Base-by-base conservation (phyloP, 2,797 vertebrate genomes). In the Lacerta bilineata region DNA sequence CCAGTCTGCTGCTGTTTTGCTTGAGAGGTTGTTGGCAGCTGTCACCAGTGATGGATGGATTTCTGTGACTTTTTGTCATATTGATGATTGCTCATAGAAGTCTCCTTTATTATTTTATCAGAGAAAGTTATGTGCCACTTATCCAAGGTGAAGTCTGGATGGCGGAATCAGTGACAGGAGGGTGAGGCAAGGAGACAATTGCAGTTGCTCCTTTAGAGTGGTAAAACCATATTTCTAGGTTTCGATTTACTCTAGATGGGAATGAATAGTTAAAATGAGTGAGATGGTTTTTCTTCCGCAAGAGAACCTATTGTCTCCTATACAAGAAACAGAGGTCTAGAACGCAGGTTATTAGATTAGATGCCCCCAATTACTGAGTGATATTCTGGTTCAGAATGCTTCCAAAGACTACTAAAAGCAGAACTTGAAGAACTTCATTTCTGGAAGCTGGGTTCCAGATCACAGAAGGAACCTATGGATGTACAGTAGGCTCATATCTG, bases 51-150 rank as follows among this genome's bases (percentile, higher is more conserved):
- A 96, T 95, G 91, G 95, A 96, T 96, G 90, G 94, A 95, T 95
- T 95, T 95, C 92, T 93, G 93, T 94, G 94, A 95, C 93, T 94
- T 96, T 94, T 92, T 95, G 95, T 95, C 95, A 96, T 94, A 94
- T 89, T 94, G 93, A 94, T 95, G 95, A 96, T 95, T 94, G 90
- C 95, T 95, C 92, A 93, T 90, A 95, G 93, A 94, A 94, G 94
- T 95, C 93, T 94, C 91, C 95, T 95, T 95, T 95, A 95, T 95
- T 95, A 95, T 95, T 95, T 95, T 95, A 95, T 95, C 93, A 94
- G 89, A 92, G 94, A 90, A 94, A 95, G 94, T 94, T 93, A 91
- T 92, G 41, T 95, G 94, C 93, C 94, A 93, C 91, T 94, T 93
- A 93, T 92, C 94, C 93, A 94, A 90, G 90, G 0, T 76, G 93